These are phyloP conservation scores for Passerina amoena DNA, from an alignment of 2,113 vertebrate genomes.

Conservation along the genomic window DNA sequence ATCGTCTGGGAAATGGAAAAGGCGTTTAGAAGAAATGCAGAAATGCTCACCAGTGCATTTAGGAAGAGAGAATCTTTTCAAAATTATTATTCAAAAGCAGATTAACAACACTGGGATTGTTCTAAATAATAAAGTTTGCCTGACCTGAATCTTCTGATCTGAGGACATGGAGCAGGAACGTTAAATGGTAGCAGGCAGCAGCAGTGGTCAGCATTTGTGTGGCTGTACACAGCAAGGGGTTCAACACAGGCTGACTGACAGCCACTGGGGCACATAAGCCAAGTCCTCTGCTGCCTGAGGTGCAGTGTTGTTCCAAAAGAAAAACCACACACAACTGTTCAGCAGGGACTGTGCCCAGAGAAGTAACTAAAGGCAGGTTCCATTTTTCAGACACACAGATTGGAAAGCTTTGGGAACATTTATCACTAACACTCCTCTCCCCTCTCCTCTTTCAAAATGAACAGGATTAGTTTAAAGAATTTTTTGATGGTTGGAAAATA, in stretches of 20 bases:
- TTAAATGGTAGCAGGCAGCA: background rate
- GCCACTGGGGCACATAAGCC: background rate
- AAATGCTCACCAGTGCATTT: background rate
- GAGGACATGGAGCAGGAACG: accelerated
- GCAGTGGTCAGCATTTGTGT: background rate
- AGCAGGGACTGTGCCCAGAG: background rate
- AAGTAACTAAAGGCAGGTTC: background rate
- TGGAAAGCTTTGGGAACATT: background rate
- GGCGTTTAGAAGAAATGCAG: background rate
- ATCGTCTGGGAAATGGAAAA: accelerated
- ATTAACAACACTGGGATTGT: background rate
- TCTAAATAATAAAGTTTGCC: background rate
- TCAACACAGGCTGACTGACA: background rate
- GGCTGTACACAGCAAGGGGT: background rate
- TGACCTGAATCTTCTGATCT: background rate
- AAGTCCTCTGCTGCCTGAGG: background rate
- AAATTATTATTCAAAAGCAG: background rate
- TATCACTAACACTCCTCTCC: background rate
- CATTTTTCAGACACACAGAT: background rate
- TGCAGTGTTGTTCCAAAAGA: background rate
- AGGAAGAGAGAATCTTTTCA: background rate
- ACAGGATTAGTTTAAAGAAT: background rate
- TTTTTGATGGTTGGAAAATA: background rate
- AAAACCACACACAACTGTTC: background rate
- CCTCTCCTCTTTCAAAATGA: background rate